phyloP scores from a whole-genome alignment of 2,888 invertebrate species.

The Drosophila algonquin region DNA sequence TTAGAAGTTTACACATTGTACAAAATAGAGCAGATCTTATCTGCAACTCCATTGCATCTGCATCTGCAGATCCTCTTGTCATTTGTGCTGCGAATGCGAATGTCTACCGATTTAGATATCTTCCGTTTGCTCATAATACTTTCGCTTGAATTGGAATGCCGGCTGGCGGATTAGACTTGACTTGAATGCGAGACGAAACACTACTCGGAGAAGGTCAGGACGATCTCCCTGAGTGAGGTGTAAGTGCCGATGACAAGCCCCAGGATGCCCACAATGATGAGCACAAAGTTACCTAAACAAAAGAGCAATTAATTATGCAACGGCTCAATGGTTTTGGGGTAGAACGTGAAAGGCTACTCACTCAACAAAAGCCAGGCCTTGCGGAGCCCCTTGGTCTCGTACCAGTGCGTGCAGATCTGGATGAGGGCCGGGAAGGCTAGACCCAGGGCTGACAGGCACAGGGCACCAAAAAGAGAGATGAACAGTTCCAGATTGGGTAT shows the following conservation, averaged over 20 bases:
- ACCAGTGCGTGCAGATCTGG: conserved; percentile 93
- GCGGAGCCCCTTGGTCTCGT: conserved; percentile 85
- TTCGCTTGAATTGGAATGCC: conserved; percentile 62
- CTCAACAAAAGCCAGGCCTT: conserved; percentile 86
- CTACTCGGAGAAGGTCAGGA: conserved; percentile 85
- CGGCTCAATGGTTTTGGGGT: too few relatives aligned
- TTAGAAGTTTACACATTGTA: conserved; percentile 43
- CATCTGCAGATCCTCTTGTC: conserved; percentile 32
- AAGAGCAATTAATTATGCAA: neutral
- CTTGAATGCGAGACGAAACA: conserved; percentile 1
- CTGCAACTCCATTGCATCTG: conserved; percentile 6
- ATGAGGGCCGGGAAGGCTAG: conserved; percentile 95
- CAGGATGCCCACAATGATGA: conserved; percentile 88
- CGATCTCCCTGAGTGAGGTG: conserved; percentile 88
- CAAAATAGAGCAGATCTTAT: conserved; percentile 15
- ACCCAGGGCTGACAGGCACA: conserved; percentile 94
- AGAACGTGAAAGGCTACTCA: conserved; percentile 34
- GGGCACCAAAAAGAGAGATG: conserved; percentile 93
- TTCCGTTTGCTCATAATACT: conserved; percentile 68
- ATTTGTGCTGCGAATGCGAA: conserved; percentile 44
- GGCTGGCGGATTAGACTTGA: conserved; percentile 47
- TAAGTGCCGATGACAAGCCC: conserved; percentile 89
- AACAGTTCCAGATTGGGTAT: conserved; percentile 94
- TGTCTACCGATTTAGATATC: conserved; percentile 50
- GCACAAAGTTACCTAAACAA: conserved; percentile 84